Evolutionary conservation across 1,140 invertebrate species (phyloP), one percentile per base, ranked within the genome.

Genomic region (Drosophila aff.): DNA sequence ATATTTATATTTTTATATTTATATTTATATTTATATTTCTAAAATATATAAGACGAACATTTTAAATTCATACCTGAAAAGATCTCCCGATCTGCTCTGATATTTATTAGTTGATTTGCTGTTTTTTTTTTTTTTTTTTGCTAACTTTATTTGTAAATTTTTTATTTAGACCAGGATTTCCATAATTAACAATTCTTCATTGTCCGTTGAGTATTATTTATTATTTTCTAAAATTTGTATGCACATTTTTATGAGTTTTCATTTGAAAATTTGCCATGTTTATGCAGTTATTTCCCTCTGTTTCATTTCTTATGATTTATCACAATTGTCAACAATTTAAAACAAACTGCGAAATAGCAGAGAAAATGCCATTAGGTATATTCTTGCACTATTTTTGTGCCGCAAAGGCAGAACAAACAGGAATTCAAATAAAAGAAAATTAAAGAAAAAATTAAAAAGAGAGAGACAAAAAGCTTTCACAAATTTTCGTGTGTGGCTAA

Each of bases 291-390:
- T 43, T 21, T 8, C 15, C 3, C 26, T 21, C 11, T 18, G 4
- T 33, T 44, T 43, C 6, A n/a, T 23, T 59, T 59, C 26, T 21
- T 6, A n/a, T 26, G 15, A 23, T 26, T 23, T 44, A 63, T 46
- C 62, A 60, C 57, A 59, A 76, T 72, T 63, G 41, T 67, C 50
- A 67, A 63, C 66, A 55, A 57, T 62, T 73, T n/a, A 33, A 36
- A 36, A 41, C 15, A 10, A 65, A 49, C 40, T 4, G 18, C 21
- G 18, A 58, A 58, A 49, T 28, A 55, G 55, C 5, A 21, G 4
- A 49, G 44, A 31, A 31, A 63, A 28, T 13, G 18, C 0, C 23
- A 28, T 18, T 6, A 52, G 11, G 13, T 28, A 65, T 57, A 46
- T 55, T 71, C 66, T 55, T 71, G 15, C 63, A 71, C 49, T 47